These are phyloP conservation scores for Sapajus apella DNA, from an alignment of 2,113 vertebrate species.

Conservation along the genomic window DNA sequence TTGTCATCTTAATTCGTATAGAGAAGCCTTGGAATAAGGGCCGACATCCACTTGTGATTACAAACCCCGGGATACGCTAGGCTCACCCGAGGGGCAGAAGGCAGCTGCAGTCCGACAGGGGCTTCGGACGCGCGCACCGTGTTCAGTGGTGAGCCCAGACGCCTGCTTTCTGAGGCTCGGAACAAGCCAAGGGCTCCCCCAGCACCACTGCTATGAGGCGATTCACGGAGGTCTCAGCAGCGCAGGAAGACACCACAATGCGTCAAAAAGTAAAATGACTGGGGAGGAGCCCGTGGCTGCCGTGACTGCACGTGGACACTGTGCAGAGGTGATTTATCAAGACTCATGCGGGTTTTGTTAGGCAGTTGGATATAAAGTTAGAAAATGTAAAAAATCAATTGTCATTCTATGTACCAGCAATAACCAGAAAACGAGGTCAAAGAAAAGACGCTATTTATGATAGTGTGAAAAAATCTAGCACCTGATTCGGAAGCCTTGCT, in stretches of 20 bases:
- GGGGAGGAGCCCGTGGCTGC: fast-evolving
- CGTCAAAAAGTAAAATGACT: background rate
- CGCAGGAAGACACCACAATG: no score
- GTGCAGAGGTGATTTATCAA: no score
- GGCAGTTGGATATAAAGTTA: background rate
- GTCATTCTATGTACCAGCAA: background rate
- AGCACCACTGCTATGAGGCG: no score
- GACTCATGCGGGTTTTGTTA: background rate
- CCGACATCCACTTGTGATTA: background rate
- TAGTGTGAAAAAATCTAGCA: background rate
- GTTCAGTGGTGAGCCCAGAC: fast-evolving
- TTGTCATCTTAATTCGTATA: background rate
- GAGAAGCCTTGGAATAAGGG: background rate
- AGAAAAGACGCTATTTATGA: background rate
- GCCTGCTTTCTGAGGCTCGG: background rate
- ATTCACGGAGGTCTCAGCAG: no score
- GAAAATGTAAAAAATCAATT: background rate
- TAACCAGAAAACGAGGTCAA: background rate
- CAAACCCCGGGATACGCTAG: background rate
- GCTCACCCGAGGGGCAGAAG: background rate
- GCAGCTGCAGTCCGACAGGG: no score
- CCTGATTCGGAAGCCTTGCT: background rate
- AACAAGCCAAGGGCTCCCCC: no score
- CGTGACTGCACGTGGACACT: fast-evolving
- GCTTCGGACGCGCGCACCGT: background rate